Evolutionary conservation across 2,888 invertebrate genomes (phyloP), one percentile per base, ranked within the genome.

Genomic region (Loripinus fragilis): DNA sequence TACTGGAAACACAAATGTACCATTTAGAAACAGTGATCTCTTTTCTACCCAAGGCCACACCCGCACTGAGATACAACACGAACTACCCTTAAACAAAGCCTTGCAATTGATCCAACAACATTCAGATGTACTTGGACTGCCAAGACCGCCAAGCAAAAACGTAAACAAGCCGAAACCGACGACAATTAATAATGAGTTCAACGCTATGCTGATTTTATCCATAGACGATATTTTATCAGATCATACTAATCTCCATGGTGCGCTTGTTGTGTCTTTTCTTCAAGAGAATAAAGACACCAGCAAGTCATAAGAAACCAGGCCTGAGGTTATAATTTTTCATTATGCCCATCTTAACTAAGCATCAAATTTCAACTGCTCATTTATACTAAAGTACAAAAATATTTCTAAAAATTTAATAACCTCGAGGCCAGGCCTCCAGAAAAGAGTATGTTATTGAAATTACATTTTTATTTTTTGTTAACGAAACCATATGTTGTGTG

Each of bases 201-300:
- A 76, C 23, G 81, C 81, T 2, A 82, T 82, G 81, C 55, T 82
- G 20, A 78, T 82, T 7, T 50, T 82, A 17, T 78, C 81, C 23
- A 76, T 82, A 1, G 78, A 82, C 48, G 81, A 82, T 48, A 76
- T 82, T 23, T 30, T 82, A 30, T 67, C 76, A 23, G 81, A 82
- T 42, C 81, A 82, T 12, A 72, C 81, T 17, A 76, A 66, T 1
- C 30, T 82, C 28, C 81, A 82, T 52, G 81, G 81, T 25, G 78
- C 81, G 17, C 50, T 80, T 17, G 77, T 80, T 0, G 35, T 80
- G 35, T 68, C 80, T 2, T 60, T 60, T 60, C 23, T 60, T 1
- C 5, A 12, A 23, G 60, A 60, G 20, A 60, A 60, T 17, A 60
- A 45, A 45, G n/a, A 45, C 20, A 3, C 45, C 20, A 38, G 12